phyloP scores from a whole-genome alignment of 2,797 vertebrate genomes.

The Somateria mollissima region DNA sequence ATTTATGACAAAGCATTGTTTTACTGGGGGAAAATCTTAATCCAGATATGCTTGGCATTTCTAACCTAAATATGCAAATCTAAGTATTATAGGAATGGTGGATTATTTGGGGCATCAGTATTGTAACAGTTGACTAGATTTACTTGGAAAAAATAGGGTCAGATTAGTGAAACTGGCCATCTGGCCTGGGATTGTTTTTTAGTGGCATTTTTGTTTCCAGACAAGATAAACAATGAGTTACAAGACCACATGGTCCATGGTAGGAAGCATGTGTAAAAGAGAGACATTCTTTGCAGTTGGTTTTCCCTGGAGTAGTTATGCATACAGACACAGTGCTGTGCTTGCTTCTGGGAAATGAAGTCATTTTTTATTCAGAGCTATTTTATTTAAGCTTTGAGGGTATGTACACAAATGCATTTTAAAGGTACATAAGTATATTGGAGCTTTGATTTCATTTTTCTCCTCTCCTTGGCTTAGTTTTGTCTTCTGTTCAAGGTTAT shows the following conservation, averaged over 20 bases:
- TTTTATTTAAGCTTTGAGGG: conserved; percentile 40
- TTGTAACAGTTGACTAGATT: conserved; percentile 56
- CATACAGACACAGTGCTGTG: background rate
- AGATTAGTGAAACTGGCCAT: conserved; percentile 73
- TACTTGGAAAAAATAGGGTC: conserved; percentile 70
- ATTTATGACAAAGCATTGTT: conserved; percentile 36
- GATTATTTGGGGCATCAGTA: conserved; percentile 56
- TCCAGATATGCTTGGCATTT: background rate
- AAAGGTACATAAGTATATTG: background rate
- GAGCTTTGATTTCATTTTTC: conserved; percentile 33
- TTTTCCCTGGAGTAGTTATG: conserved; percentile 21
- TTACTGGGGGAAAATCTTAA: conserved; percentile 4
- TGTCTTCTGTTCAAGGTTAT: conserved; percentile 72
- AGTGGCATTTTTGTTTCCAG: conserved; percentile 26
- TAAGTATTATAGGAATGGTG: conserved; percentile 60
- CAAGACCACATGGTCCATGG: conserved; percentile 7
- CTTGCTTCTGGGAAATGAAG: conserved; percentile 27
- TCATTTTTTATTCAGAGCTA: conserved; percentile 1
- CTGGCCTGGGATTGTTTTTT: conserved; percentile 66
- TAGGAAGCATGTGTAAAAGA: conserved; percentile 26
- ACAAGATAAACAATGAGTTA: conserved; percentile 56
- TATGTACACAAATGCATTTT: conserved; percentile 40
- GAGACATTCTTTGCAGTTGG: conserved; percentile 3
- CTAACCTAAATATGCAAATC: conserved; percentile 72
- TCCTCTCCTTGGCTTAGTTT: conserved; percentile 4